Conservation (phyloP, 2,888 invertebrate species). For the Margaritifera margaritifera region DNA sequence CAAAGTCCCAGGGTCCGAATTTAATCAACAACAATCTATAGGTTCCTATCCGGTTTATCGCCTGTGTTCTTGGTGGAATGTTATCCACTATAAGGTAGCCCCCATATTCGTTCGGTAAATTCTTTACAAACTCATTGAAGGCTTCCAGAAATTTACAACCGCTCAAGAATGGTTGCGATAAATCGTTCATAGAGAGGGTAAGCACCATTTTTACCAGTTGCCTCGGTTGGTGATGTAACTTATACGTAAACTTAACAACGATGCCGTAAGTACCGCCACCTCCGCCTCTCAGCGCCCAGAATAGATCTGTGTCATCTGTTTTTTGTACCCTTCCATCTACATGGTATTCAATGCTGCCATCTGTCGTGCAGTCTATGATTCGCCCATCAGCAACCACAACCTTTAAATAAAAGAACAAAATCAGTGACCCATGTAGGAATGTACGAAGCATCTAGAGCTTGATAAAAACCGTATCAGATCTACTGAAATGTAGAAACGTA, state of each 20-base stretch:
- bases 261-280: slow-evolving; percentile 45
- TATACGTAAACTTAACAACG: slow-evolving; percentile 29
- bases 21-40: slow-evolving; percentile 27
- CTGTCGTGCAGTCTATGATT: slow-evolving; percentile 24
- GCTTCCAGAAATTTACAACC: slow-evolving; percentile 11
- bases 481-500: too few species aligned
- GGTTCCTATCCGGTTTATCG: slow-evolving; percentile 6
- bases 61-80: background rate
- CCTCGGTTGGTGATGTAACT: slow-evolving; percentile 22
- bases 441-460: too few species aligned
- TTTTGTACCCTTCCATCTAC: slow-evolving; percentile 6
- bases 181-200: slow-evolving; percentile 8
- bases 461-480: too few species aligned
- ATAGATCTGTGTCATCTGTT: slow-evolving; percentile 27
- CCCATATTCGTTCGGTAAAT: slow-evolving; percentile 33
- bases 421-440: background rate
- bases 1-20: slow-evolving; percentile 32
- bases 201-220: slow-evolving; percentile 18
- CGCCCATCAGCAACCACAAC: slow-evolving; percentile 32
- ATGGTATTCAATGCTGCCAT: slow-evolving; percentile 8
- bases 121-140: slow-evolving; percentile 8
- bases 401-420: slow-evolving; percentile 2
- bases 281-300: slow-evolving; percentile 49
- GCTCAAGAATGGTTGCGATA: too few species aligned
- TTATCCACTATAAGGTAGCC: slow-evolving; percentile 35